Conservation (phyloP, 2,888 invertebrate species). For the Platycnemis pennipes region DNA sequence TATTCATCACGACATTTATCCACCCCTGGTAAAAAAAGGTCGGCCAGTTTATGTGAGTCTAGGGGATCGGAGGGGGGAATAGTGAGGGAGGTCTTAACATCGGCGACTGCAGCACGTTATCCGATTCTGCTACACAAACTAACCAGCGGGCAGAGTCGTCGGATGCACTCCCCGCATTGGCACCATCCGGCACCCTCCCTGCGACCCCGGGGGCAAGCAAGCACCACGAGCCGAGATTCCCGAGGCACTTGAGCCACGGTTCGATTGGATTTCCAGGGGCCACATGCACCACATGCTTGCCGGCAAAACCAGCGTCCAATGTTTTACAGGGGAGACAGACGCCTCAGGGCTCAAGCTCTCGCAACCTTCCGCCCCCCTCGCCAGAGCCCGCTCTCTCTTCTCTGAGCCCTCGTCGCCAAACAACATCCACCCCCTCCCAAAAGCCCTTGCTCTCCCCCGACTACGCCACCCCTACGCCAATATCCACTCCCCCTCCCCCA, state of each 20-base stretch:
- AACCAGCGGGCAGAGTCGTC: too few species aligned
- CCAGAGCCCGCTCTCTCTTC: background rate
- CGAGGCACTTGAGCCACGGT: background rate
- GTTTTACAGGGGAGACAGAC: background rate
- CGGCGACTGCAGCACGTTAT: too few species aligned
- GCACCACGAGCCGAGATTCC: background rate
- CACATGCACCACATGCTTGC: background rate
- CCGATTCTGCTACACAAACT: too few species aligned
- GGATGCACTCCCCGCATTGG: too few species aligned
- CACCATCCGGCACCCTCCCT: background rate
- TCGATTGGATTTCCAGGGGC: conserved; percentile 18
- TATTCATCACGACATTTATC: conserved; percentile 10
- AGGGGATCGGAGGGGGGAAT: too few species aligned
- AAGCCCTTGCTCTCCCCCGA: background rate
- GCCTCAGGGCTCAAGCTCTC: background rate
- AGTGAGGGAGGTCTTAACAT: too few species aligned
- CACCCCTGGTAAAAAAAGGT: background rate
- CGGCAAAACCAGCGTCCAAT: background rate
- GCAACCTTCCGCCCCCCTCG: background rate
- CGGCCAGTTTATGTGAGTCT: background rate
- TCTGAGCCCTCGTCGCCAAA: background rate
- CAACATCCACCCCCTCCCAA: background rate
- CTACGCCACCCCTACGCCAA: background rate
- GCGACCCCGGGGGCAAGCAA: background rate
- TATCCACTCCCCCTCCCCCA: background rate